These are phyloP conservation scores for Anastrepha ludens DNA, from an alignment of 1,140 invertebrate genomes.

Conservation along the genomic window DNA sequence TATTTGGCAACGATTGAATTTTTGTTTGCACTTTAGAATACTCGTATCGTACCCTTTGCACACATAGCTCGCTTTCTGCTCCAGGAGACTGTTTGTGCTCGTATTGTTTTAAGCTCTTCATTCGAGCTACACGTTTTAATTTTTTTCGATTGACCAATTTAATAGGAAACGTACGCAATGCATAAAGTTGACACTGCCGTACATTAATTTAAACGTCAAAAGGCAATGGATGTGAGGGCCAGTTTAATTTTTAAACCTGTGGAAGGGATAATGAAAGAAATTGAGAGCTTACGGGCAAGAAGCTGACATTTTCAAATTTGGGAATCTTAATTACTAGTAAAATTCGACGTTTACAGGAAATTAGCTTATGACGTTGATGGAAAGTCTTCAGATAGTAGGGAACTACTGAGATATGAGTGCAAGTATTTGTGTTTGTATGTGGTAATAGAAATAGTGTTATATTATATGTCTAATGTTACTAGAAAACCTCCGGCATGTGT, in stretches of 20 bases:
- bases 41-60: not conserved
- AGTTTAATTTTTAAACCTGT: not conserved
- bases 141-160: constrained; percentile 19
- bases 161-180: constrained; percentile 43
- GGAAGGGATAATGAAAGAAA: not conserved
- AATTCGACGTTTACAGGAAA: not conserved
- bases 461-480: no score
- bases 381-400: not conserved
- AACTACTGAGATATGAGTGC: no score
- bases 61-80: not conserved
- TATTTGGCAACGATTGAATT: not conserved
- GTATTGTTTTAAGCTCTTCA: constrained; percentile 25
- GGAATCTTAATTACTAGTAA: not conserved
- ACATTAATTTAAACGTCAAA: not conserved
- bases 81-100: not conserved
- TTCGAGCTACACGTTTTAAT: not conserved
- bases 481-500: no score
- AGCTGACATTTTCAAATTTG: no score
- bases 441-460: no score
- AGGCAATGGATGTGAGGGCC: not conserved
- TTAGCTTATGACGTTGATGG: not conserved
- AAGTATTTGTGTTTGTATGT: no score
- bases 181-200: constrained; percentile 3
- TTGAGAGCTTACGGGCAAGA: no score
- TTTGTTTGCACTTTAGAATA: not conserved